These are phyloP conservation scores for Hoplodrina blanda DNA, from an alignment of 2,888 invertebrate species.

Conservation along the genomic window DNA sequence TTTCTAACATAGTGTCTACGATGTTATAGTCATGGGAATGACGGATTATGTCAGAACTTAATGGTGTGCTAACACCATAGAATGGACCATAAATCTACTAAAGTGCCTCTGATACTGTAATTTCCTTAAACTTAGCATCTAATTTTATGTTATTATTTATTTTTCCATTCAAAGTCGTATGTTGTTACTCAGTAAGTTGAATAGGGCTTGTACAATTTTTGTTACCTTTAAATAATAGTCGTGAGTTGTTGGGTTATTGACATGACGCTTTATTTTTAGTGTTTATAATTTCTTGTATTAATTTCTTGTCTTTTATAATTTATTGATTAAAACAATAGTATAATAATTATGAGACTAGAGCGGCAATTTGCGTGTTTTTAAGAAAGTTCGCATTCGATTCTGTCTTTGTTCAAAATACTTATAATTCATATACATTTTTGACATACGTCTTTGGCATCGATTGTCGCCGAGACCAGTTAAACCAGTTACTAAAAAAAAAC, in stretches of 20 bases:
- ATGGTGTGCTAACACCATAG: conserved; percentile 68
- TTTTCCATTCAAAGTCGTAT: conserved; percentile 39
- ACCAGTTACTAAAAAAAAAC: too few species aligned
- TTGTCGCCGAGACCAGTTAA: too few species aligned
- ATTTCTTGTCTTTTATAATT: too few species aligned
- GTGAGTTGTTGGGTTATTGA: background rate
- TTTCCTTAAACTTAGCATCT: conserved; percentile 58
- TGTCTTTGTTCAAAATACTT: too few species aligned
- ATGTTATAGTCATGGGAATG: conserved; percentile 63
- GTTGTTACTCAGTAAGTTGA: background rate
- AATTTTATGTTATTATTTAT: conserved; percentile 57
- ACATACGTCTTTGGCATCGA: too few species aligned
- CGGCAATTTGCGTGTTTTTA: too few species aligned
- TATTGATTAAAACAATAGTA: too few species aligned
- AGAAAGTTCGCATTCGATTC: too few species aligned
- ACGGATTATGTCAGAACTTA: conserved; percentile 65
- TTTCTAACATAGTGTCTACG: conserved; percentile 11
- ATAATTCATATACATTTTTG: too few species aligned
- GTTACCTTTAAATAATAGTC: background rate
- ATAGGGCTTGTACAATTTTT: background rate
- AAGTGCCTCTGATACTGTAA: conserved; percentile 68
- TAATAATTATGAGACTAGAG: too few species aligned
- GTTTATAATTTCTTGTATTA: too few species aligned
- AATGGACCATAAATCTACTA: conserved; percentile 71
- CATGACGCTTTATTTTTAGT: background rate